A percentile compares a stretch with the other conserved stretches of the same genome.
phyloP scores from a whole-genome alignment of 2,888 invertebrate species.

The Embidobia sp. region DNA sequence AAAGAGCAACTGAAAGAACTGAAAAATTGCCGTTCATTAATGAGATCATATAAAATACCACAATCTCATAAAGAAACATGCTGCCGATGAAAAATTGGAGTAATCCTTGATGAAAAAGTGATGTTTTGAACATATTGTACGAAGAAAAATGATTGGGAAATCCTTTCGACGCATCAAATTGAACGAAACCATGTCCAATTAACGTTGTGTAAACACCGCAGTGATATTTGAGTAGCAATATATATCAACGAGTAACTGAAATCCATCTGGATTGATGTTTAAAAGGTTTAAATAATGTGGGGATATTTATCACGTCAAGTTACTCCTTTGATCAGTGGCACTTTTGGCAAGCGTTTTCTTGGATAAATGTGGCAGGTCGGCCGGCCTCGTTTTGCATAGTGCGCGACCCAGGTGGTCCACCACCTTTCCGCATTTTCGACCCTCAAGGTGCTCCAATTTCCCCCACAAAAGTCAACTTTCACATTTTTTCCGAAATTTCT shows the following conservation, averaged over 20 bases:
- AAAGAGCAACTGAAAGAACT: too few species aligned
- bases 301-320: conserved; percentile 57
- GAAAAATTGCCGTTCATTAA: too few species aligned
- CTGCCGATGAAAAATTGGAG: conserved; percentile 13
- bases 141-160: conserved; percentile 25
- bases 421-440: conserved; percentile 69
- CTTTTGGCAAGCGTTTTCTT: conserved; percentile 60
- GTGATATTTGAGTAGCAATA: conserved; percentile 32
- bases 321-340: conserved; percentile 55
- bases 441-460: conserved; percentile 61
- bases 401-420: conserved; percentile 72
- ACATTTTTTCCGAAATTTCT: conserved; percentile 62
- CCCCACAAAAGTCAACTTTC: conserved; percentile 54
- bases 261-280: conserved; percentile 45
- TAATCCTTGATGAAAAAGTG: conserved; percentile 8
- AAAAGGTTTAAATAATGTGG: conserved; percentile 52
- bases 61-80: too few species aligned
- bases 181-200: conserved; percentile 57
- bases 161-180: conserved; percentile 32
- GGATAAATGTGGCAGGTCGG: conserved; percentile 60
- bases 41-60: too few species aligned
- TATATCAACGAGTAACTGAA: conserved; percentile 33
- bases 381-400: conserved; percentile 73
- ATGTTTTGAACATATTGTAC: conserved; percentile 33
- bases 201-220: conserved; percentile 44